Conservation (phyloP, 2,888 invertebrate species). For the Villa cingulata region DNA sequence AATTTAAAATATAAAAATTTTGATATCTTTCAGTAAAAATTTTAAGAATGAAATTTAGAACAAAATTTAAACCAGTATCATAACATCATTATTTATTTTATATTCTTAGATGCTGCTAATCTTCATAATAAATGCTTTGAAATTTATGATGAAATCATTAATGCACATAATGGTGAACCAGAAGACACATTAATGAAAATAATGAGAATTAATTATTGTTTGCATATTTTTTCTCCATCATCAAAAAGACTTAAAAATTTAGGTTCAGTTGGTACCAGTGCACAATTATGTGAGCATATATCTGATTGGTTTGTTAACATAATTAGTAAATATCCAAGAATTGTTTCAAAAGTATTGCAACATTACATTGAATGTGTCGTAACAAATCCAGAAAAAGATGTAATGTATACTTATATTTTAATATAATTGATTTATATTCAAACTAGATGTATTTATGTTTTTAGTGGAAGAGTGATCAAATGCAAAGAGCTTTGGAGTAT, state of each 20-base stretch:
- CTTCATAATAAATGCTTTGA: slow-evolving; percentile 30
- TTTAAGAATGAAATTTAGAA: too few species aligned
- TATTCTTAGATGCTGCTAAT: slow-evolving; percentile 24
- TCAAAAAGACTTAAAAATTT: slow-evolving; percentile 15
- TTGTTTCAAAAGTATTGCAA: slow-evolving; percentile 23
- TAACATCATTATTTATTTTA: not conserved
- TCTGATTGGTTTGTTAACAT: slow-evolving; percentile 32
- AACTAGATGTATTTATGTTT: not conserved
- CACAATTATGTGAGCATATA: slow-evolving; percentile 26
- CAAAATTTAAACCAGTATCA: not conserved
- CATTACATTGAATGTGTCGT: slow-evolving; percentile 28
- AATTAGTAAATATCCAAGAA: slow-evolving; percentile 28
- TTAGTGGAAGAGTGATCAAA: slow-evolving; percentile 28
- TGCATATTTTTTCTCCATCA: slow-evolving; percentile 25
- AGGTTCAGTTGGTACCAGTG: slow-evolving; percentile 3
- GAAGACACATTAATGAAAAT: slow-evolving; percentile 28
- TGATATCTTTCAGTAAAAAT: too few species aligned
- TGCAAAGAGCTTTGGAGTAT: slow-evolving; percentile 28
- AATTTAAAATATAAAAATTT: too few species aligned
- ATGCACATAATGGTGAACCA: slow-evolving; percentile 32
- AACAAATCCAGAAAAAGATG: slow-evolving; percentile 27
- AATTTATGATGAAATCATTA: slow-evolving; percentile 28
- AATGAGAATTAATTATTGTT: slow-evolving; percentile 27
- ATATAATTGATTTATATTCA: not conserved
- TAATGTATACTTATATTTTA: too few species aligned